Base-by-base conservation (phyloP, 1,140 invertebrate genomes). In the Vanessa tameamea region DNA sequence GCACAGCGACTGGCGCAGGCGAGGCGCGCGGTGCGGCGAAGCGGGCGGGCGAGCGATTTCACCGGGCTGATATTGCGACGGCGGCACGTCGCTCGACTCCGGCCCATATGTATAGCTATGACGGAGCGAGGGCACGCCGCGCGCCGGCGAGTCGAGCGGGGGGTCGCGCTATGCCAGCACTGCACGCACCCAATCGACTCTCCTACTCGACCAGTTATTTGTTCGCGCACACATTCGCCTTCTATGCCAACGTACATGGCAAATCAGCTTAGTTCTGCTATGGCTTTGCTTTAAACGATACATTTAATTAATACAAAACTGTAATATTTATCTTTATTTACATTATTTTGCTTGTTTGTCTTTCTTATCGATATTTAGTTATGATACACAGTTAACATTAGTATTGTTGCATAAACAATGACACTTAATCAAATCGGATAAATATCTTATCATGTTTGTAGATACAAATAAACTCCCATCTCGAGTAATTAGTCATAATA, bases 41-140 rank as follows among this genome's bases (percentile, higher is more conserved):
- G 88, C 87, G 87, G 88, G 88, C 87, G 87, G 87, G 85, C 87
- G 87, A 87, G 88, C 90, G 90, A 92, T 92, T 90, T 92, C 90
- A 90, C 90, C 88, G 89, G 84, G 90, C 88, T 87, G 89, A 90
- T 89, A 90, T 90, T 90, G 90, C 90, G 87, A 88, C 90, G 88
- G 83, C 86, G 86, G 85, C 86, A 85, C 80, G 86, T 85, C 83
- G 84, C 79, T 86, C 71, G 73, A 77, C 82, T 83, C 82, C 84
- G 84, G 86, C 87, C 87, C 87, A 89, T 87, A 91, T 85, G 87
- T 91, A 89, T 89, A 89, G 82, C 86, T 87, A 85, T 75, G 75
- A 65, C 75, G 72, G 66, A 81, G 83, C 88, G 86, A 87, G 88
- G 86, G 88, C 86, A 87, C 82, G 82, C 82, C 86, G 79, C 48